Conservation (phyloP, 2,888 invertebrate species). For the Eupithecia subfuscata region DNA sequence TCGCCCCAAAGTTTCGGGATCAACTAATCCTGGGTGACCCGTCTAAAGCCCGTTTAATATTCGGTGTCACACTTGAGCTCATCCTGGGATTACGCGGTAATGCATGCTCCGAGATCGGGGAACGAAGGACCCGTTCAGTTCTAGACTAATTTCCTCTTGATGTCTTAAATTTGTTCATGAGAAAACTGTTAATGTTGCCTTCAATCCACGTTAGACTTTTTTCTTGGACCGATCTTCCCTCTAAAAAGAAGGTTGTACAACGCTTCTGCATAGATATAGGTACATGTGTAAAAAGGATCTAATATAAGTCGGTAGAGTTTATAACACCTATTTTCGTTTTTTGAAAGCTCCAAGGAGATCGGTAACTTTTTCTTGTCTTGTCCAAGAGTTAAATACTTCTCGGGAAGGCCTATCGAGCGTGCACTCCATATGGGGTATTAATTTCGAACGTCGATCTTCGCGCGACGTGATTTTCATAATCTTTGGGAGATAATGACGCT, state of each 20-base stretch:
- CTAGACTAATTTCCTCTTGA: constrained; percentile 2
- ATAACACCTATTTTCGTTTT: too few species aligned
- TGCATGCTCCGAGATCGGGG: constrained; percentile 51
- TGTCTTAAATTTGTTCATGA: neutral
- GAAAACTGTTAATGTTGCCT: neutral
- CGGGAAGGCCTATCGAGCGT: constrained; percentile 5
- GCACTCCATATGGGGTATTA: constrained; percentile 28
- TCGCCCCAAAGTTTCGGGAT: constrained; percentile 63
- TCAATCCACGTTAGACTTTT: neutral
- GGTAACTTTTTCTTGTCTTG: neutral
- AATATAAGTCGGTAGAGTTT: neutral
- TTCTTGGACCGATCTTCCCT: neutral
- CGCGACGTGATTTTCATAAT: constrained; percentile 26
- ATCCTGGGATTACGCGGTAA: constrained; percentile 68
- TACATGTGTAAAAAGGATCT: too few species aligned
- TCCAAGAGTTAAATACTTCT: neutral
- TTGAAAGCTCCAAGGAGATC: too few species aligned
- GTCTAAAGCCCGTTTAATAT: constrained; percentile 70
- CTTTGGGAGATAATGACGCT: constrained; percentile 13
- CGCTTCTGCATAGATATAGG: neutral
- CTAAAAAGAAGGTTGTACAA: neutral
- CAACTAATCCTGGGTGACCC: constrained; percentile 71
- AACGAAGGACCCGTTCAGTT: constrained; percentile 18
- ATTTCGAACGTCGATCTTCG: constrained; percentile 24
- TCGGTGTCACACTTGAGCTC: constrained; percentile 73